A percentile compares a stretch with the other conserved stretches of the same genome.
These are phyloP conservation scores for Hoplias malabaricus DNA, from an alignment of 2,113 vertebrate species.

Conservation along the genomic window DNA sequence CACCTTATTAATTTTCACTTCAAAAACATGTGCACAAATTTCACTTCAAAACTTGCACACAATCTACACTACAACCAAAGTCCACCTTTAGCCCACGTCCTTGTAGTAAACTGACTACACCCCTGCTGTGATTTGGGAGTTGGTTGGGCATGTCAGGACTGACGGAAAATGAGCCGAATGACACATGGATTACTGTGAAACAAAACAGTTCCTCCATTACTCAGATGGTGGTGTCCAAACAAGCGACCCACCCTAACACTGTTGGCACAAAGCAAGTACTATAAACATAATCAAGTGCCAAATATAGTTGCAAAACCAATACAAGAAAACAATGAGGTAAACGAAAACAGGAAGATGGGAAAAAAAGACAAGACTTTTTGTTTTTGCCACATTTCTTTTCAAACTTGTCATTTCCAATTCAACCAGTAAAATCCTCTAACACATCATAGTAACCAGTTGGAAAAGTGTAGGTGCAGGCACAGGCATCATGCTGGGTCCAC, in stretches of 20 bases:
- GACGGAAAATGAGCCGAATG: conserved; percentile 16
- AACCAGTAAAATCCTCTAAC: too few relatives aligned
- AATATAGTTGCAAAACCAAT: background rate
- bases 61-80: too few relatives aligned
- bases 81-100: too few relatives aligned
- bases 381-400: too few relatives aligned
- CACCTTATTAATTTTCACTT: too few relatives aligned
- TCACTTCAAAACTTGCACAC: too few relatives aligned
- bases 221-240: conserved; percentile 10
- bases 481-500: too few relatives aligned
- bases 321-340: background rate
- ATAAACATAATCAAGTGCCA: background rate
- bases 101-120: background rate
- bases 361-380: background rate
- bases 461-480: too few relatives aligned
- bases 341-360: background rate
- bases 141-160: conserved; percentile 32
- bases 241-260: background rate
- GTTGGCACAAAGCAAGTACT: background rate
- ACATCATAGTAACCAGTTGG: too few relatives aligned
- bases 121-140: background rate
- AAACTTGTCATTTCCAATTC: too few relatives aligned
- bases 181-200: conserved; percentile 15
- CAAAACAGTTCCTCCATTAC: conserved; percentile 24
- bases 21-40: too few relatives aligned